Conservation (phyloP, 1,140 invertebrate species). For the Zaprionus inermis region DNA sequence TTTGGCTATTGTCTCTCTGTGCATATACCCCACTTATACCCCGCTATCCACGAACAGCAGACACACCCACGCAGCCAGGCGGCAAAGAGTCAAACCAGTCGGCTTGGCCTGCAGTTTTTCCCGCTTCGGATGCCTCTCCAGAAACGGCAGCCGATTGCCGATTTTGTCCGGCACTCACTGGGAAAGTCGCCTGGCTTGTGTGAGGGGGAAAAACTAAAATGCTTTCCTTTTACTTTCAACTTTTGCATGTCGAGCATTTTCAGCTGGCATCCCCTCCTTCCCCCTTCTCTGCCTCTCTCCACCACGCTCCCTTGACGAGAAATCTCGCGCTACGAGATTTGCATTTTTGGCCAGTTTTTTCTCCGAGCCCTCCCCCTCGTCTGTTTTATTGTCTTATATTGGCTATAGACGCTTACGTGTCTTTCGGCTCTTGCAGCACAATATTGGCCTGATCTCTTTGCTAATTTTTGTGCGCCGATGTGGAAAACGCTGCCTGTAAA, state of each 20-base stretch:
- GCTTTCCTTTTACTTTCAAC: conserved; percentile 80
- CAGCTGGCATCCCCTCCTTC: conserved; percentile 24
- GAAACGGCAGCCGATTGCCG: conserved; percentile 45
- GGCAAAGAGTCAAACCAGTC: conserved; percentile 15
- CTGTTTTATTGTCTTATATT: conserved; percentile 50
- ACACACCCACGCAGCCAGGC: conserved; percentile 66
- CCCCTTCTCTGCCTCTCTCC: no score
- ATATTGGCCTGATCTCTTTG: conserved; percentile 73
- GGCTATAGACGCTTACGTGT: conserved; percentile 33
- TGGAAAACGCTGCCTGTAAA: conserved; percentile 69
- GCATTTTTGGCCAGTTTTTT: conserved; percentile 35
- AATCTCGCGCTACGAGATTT: conserved; percentile 50
- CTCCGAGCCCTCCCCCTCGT: not conserved
- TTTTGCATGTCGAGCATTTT: conserved; percentile 63
- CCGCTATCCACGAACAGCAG: not conserved
- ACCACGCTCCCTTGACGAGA: not conserved
- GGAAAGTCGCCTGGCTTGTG: conserved; percentile 56
- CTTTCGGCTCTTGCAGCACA: conserved; percentile 42
- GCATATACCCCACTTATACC: no score
- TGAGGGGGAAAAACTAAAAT: conserved; percentile 20
- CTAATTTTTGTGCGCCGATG: conserved; percentile 78
- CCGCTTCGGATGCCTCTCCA: conserved; percentile 30
- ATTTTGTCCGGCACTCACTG: conserved; percentile 52
- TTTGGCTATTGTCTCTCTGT: conserved; percentile 35
- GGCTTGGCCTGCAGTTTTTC: not conserved